Evolutionary conservation across 1,140 invertebrate species (phyloP).

Genomic region (Dreissena polymorpha): DNA sequence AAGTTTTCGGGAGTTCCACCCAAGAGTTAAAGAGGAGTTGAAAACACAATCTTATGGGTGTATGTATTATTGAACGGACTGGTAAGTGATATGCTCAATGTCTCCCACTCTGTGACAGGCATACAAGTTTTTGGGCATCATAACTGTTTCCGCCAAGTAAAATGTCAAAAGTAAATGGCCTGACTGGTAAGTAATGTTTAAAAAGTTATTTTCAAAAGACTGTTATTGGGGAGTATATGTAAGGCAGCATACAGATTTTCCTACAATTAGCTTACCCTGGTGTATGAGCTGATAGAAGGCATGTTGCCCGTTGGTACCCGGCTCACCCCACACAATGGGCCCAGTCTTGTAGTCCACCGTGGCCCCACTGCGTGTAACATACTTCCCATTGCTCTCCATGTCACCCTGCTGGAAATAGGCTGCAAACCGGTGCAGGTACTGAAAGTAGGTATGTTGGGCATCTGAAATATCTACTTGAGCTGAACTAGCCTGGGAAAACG

Average conservation of each 20-base stretch:
- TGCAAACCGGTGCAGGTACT: constrained; percentile 99
- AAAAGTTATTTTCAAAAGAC: too few relatives aligned
- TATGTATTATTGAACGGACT: too few relatives aligned
- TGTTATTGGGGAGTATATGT: too few relatives aligned
- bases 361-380: constrained; percentile 87
- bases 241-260: too few relatives aligned
- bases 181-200: too few relatives aligned
- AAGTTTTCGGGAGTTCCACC: too few relatives aligned
- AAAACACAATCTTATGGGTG: too few relatives aligned
- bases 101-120: not conserved
- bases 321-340: constrained; percentile 97
- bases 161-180: not conserved
- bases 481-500: too few relatives aligned
- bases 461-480: not conserved
- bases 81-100: not conserved
- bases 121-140: not conserved
- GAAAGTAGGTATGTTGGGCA: constrained; percentile 70
- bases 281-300: constrained; percentile 80
- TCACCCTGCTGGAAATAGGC: constrained; percentile 99
- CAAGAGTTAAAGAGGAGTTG: too few relatives aligned
- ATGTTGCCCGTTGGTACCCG: constrained; percentile 97
- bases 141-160: too few relatives aligned
- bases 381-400: constrained; percentile 99
- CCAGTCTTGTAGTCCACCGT: constrained; percentile 92
- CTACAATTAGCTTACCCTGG: constrained; percentile 70